Evolutionary conservation across 2,113 vertebrate genomes (phyloP), one percentile per base, ranked within the genome.

Genomic region (Protomyctophum bolini): DNA sequence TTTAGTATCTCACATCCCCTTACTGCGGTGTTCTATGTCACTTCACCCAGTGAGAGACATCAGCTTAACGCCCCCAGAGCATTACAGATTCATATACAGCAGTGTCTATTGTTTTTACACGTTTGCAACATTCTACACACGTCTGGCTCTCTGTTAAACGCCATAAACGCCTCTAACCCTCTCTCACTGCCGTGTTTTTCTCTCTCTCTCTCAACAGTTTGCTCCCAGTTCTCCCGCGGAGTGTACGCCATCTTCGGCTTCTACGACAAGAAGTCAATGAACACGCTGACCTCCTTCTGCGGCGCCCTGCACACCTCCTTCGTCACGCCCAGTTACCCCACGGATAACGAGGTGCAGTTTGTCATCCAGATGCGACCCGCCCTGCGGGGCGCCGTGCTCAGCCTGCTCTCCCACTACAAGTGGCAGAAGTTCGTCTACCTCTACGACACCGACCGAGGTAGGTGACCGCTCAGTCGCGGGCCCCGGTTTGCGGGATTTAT

Each of bases 201-300:
- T 63, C 10, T 49, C n/a, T 82, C 80, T 88, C 89, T 81, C 83
- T 45, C 92, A 91, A 47, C 91, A 99, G 97, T 99, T 89, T 99
- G 97, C 93, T 99, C 98, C 72, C 98, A 99, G 95, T 99, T 99
- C 91, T 98, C 98, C 78, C 94, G 97, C 83, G 98, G 98, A 60
- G 98, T 99, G 71, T 99, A 99, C 75, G 98, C 98, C 91, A 99
- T 99, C 93, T 99, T 99, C 91, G 98, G 98, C 91, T 99, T 99
- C 93, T 99, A 99, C 63, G 98, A 99, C 89, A 97, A 98, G 93
- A 98, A 98, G 95, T 99, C 98, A 70, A 98, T 99, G 97, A 98
- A 99, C 91, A 99, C 98, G 6, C 91, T 99, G 92, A 99, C 98
- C 0, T 99, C 98, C 0, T 99, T 99, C 93, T 99, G 98, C 55